phyloP scores from a whole-genome alignment of 37 sponge, comb jelly and placozoan species.

The Chondrilla cf. caribensis region DNA sequence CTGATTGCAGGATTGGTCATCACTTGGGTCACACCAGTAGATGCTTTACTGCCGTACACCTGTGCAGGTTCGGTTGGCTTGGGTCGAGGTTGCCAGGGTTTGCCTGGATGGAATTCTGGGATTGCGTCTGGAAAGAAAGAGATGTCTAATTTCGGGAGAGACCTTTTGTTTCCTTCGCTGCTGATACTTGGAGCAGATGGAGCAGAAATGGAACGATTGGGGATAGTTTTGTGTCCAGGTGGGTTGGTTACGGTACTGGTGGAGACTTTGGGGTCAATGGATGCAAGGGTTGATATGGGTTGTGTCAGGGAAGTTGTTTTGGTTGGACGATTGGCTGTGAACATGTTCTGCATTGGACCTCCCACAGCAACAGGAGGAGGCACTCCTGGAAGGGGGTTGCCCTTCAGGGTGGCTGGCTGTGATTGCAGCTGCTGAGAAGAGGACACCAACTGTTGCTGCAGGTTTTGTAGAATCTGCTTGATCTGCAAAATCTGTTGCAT shows the following conservation, averaged over 20 bases:
- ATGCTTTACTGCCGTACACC: background rate
- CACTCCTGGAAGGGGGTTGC: background rate
- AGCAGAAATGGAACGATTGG: background rate
- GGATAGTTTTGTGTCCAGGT: background rate
- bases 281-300: background rate
- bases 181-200: background rate
- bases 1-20: background rate
- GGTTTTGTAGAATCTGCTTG: background rate
- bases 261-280: background rate
- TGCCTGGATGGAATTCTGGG: conserved; percentile 77
- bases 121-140: conserved; percentile 6
- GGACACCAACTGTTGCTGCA: background rate
- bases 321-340: background rate
- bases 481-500: conserved; percentile 1
- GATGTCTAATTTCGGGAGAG: background rate
- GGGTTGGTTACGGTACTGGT: background rate
- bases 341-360: background rate
- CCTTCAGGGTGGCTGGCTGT: background rate
- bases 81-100: conserved; percentile 68
- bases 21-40: background rate
- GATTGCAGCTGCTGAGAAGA: background rate
- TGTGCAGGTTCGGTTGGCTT: conserved; percentile 50
- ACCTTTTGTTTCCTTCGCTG: background rate
- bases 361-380: background rate
- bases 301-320: background rate